Percentiles rank a stretch among this genome's conserved stretches.
Conservation (phyloP, 2,113 vertebrate species). For the Malurus cyaneus region DNA sequence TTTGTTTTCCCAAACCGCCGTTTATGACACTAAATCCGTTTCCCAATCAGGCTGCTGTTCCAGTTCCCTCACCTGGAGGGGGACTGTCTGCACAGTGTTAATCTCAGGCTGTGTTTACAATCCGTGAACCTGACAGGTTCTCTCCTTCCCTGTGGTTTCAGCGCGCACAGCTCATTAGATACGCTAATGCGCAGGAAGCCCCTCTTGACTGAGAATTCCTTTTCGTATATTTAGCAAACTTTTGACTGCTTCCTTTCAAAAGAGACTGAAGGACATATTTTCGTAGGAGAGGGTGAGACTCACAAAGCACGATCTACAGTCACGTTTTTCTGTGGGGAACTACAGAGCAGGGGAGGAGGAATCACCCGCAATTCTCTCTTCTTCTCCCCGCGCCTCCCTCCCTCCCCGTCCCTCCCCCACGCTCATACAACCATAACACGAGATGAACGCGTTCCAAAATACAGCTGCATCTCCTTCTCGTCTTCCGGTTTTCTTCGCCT, state of each 20-base stretch:
- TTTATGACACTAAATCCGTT: background rate
- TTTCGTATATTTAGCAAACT: conserved; percentile 54
- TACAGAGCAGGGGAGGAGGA: conserved; percentile 37
- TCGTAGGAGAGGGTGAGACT: conserved; percentile 38
- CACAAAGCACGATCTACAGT: conserved; percentile 41
- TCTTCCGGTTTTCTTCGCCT: background rate
- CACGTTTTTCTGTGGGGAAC: conserved; percentile 55
- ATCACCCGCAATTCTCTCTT: conserved; percentile 41
- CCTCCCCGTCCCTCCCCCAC: background rate
- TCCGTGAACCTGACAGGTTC: background rate
- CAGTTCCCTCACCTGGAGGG: background rate
- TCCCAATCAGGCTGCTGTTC: background rate
- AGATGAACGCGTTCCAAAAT: conserved; percentile 7
- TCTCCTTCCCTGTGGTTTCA: background rate
- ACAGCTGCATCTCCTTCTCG: conserved; percentile 31
- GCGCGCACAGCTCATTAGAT: background rate
- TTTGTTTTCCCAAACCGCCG: background rate
- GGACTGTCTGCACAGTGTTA: background rate
- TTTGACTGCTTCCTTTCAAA: conserved; percentile 38
- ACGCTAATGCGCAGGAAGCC: conserved; percentile 19
- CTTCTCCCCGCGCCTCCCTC: background rate
- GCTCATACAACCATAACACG: conserved; percentile 22
- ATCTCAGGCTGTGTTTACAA: background rate
- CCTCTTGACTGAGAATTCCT: conserved; percentile 35
- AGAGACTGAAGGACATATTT: conserved; percentile 21